Evolutionary conservation across 2,113 vertebrate species (phyloP).

Genomic region (Otocyon megalotis): DNA sequence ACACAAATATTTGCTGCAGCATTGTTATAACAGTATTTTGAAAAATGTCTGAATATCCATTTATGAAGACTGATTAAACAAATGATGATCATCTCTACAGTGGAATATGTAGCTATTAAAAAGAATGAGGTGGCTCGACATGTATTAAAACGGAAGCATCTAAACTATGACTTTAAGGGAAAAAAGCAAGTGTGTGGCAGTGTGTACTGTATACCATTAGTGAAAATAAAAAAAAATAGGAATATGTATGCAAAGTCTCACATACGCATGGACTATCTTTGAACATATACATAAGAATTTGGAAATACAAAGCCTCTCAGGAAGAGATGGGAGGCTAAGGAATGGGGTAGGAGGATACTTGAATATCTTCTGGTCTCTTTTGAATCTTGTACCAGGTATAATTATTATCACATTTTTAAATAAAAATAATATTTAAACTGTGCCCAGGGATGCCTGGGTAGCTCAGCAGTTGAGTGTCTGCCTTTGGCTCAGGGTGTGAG

Average conservation of each 20-base stretch:
- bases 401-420: background rate
- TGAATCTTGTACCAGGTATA: slow-evolving; percentile 10
- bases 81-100: background rate
- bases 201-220: background rate
- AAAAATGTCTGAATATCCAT: background rate
- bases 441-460: background rate
- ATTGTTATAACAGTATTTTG: background rate
- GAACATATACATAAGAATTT: background rate
- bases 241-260: background rate
- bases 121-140: background rate
- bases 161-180: background rate
- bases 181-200: background rate
- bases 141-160: background rate
- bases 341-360: background rate
- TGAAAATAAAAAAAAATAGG: background rate
- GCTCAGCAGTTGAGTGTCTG: no score
- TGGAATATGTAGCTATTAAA: background rate
- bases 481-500: no score
- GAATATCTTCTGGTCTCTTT: background rate
- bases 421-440: background rate
- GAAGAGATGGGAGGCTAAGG: background rate
- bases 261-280: background rate
- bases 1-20: background rate
- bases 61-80: background rate
- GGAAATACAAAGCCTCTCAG: background rate